Evolutionary conservation across 2,888 invertebrate genomes (phyloP), one percentile per base, ranked within the genome.

Genomic region (Cerastis rubricosa): DNA sequence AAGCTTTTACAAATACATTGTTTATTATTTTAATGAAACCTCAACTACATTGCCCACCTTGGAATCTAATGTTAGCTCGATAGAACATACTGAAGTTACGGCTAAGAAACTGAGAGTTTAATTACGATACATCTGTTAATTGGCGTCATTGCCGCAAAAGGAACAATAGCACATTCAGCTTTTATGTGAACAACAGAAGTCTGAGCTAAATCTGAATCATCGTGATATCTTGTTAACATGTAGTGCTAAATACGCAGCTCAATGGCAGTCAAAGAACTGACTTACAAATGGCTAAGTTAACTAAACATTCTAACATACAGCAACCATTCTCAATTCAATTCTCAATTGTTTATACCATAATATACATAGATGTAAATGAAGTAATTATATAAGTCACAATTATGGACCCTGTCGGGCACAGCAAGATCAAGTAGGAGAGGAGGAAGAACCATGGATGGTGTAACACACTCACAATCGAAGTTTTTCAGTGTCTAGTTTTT

Each of bases 91-190:
- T 49, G 45, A 65, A 61, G 65, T 71, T 54, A 64, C 68, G 14
- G 17, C 57, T 68, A 22, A 66, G 51, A 68, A 78, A 71, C 57
- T 78, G 78, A 47, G 43, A 74, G 78, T 74, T 75, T 57, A 79
- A 84, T 84, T 86, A 84, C 40, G n/a, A 71, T 49, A 70, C 61
- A 69, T 35, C 47, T 71, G 86, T 59, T 86, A 84, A 84, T 84
- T 78, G 70, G 61, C 78, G 70, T 78, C 78, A 79, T 82, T 88
- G 68, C 78, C 73, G 35, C 70, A 68, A 57, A 49, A 85, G 67
- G 66, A 83, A 85, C 73, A 83, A 84, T 73, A 72, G 59, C 61
- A 70, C 74, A 76, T 73, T 83, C 76, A 65, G 64, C 47, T 65
- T 68, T 70, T 78, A 64, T 64, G 19, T 43, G 71, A 75, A 80